phyloP scores from a whole-genome alignment of 2,888 invertebrate genomes.

The Scaptomyza tumidula region DNA sequence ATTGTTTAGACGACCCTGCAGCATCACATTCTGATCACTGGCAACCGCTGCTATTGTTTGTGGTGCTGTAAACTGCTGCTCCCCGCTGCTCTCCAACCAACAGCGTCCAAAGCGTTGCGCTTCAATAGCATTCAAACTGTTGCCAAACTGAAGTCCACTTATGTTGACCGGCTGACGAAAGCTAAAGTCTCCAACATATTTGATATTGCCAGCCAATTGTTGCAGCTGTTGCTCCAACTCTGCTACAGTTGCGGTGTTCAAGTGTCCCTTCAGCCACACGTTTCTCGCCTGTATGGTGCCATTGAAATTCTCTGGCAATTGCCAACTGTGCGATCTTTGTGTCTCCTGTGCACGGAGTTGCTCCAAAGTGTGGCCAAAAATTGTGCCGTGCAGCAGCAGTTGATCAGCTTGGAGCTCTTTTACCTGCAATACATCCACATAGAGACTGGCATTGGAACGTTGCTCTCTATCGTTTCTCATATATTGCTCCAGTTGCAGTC shows the following conservation, averaged over 20 bases:
- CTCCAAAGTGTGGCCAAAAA: slow-evolving; percentile 59
- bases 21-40: slow-evolving; percentile 55
- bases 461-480: slow-evolving; percentile 69
- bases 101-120: slow-evolving; percentile 83
- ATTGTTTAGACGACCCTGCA: slow-evolving; percentile 84
- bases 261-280: slow-evolving; percentile 77
- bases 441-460: slow-evolving; percentile 56
- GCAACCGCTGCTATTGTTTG: slow-evolving; percentile 71
- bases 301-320: slow-evolving; percentile 67
- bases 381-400: slow-evolving; percentile 68
- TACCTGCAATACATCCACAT: slow-evolving; percentile 54
- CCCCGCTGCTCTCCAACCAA: slow-evolving; percentile 82
- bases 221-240: slow-evolving; percentile 74
- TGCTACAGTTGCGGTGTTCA: slow-evolving; percentile 69
- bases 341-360: slow-evolving; percentile 63
- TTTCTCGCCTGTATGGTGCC: slow-evolving; percentile 82
- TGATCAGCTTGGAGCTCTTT: slow-evolving; percentile 54
- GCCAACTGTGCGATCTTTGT: slow-evolving; percentile 45
- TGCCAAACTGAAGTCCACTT: slow-evolving; percentile 83
- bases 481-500: slow-evolving; percentile 43
- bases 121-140: slow-evolving; percentile 84
- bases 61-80: slow-evolving; percentile 80
- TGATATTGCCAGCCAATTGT: slow-evolving; percentile 78
- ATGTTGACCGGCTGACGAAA: slow-evolving; percentile 80
- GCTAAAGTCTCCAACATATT: slow-evolving; percentile 78